Base-by-base conservation (phyloP, 2,797 vertebrate species). In the Microcaecilia unicolor region DNA sequence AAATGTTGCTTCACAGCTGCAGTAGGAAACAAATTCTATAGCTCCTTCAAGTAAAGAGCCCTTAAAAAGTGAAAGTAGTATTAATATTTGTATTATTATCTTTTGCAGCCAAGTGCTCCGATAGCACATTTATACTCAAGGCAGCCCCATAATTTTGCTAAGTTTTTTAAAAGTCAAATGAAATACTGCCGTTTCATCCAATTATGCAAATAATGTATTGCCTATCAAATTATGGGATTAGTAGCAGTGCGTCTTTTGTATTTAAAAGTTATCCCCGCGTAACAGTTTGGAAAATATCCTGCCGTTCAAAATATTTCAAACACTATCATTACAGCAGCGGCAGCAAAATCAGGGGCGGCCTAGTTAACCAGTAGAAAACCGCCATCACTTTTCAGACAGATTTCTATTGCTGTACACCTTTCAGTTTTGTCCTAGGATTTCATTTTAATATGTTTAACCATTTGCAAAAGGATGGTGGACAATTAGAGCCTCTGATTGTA, bases 81-180 rank as follows among this genome's bases (percentile, higher is more conserved):
- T 20, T 32, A 31, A 8, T 29, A 29, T 43, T 35, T 31, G 17
- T 27, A 27, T 28, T 28, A 20, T 23, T 9, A 17, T 12, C 25
- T 10, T 17, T 21, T 25, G 15, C 12, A 17, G n/a, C n/a, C n/a
- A n/a, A n/a, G n/a, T n/a, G n/a, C n/a, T n/a, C n/a, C n/a, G n/a
- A n/a, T n/a, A n/a, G n/a, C n/a, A 18, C 15, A 14, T 44, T 21
- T 15, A 22, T 11, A 6, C 11, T 15, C 19, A 13, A 18, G n/a
- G 10, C 12, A 34, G 28, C 20, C 34, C 34, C 30, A 52, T 8
- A 15, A 37, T 37, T 68, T 54, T 55, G 11, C 9, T 37, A 8
- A 40, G 35, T 63, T 63, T 56, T 26, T 36, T 14, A 61, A n/a
- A n/a, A 33, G 22, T 24, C 11, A 42, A 46, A 54, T 24, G 55